These are phyloP conservation scores for Misgurnus anguillicaudatus DNA, from an alignment of 2,113 vertebrate genomes.

Conservation along the genomic window DNA sequence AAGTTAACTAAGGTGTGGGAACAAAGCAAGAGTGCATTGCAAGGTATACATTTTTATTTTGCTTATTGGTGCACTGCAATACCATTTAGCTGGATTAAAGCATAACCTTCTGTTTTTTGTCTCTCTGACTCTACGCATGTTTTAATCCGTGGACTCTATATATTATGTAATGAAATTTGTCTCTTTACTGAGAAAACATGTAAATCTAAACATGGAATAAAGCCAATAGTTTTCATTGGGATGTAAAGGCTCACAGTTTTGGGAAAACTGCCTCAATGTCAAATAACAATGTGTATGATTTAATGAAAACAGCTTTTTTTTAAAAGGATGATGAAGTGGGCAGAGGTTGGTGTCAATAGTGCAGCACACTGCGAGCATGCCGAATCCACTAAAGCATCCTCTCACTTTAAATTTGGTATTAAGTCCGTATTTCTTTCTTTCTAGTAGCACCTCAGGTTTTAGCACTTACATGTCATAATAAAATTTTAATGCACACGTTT, in stretches of 20 bases:
- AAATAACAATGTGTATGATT: neutral
- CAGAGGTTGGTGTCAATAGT: slow-evolving; percentile 2
- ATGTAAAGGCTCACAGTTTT: neutral
- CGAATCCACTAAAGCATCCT: neutral
- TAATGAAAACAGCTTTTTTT: neutral
- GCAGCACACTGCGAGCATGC: neutral
- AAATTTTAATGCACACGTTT: neutral
- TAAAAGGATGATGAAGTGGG: slow-evolving; percentile 5
- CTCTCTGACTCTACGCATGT: neutral
- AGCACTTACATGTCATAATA: neutral
- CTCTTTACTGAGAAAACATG: neutral
- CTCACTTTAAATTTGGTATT: neutral
- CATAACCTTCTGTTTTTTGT: slow-evolving; percentile 15
- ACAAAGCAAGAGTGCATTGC: too few relatives aligned
- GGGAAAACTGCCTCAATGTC: neutral
- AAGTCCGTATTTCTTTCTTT: neutral
- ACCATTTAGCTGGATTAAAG: slow-evolving; percentile 10
- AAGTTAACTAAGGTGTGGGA: too few relatives aligned
- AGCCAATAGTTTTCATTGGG: neutral
- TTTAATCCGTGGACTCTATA: neutral
- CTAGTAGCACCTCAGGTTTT: neutral
- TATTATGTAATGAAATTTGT: slow-evolving; percentile 20
- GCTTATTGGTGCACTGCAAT: neutral
- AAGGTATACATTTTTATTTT: neutral
- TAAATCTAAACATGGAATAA: neutral